Evolutionary conservation across 2,797 vertebrate genomes (phyloP), one percentile per base, ranked within the genome.

Genomic region (Periophthalmus magnuspinnatus): DNA sequence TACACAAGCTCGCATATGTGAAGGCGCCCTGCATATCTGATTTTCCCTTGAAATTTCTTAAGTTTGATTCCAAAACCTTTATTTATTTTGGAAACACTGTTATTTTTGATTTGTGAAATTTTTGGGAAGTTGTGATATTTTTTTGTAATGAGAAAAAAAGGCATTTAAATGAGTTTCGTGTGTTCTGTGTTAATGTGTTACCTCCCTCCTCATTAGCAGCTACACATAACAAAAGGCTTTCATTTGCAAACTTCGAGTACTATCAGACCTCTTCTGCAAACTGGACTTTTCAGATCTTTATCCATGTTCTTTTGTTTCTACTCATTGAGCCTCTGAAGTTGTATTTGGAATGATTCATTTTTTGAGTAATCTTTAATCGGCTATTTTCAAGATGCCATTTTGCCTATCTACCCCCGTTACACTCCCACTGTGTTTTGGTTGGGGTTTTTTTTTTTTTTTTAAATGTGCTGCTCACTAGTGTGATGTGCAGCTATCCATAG

Each of bases 121-220:
- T 16, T 57, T 5, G 1, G 19, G 50, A 50, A 21, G 1, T 21
- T 54, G 19, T 54, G 19, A 56, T 22, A 22, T 24, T 5, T 11
- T 24, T 22, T 28, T 14, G 5, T 17, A 5, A 6, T 5, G 28
- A 32, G 14, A 57, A 32, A 28, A n/a, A 22, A 22, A 32, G 24
- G 5, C 55, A 32, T 32, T 24, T 60, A 22, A 34, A 60, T 36
- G 24, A 1, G 21, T 50, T 14, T 4, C 36, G 58, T 32, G 6
- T 38, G 34, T 61, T 61, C 9, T 61, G 36, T 38, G 17, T 19
- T 19, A 59, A 59, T 3, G 16, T 21, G 59, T 22, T 17, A 5
- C 34, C 59, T 21, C 59, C 34, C 11, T 5, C 34, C 59, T 61
- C 59, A 61, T 61, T 61, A 41, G 59, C 59, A 61, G 59, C 34